Evolutionary conservation across 2,888 invertebrate species (phyloP).

Genomic region (Ellobium chinense): DNA sequence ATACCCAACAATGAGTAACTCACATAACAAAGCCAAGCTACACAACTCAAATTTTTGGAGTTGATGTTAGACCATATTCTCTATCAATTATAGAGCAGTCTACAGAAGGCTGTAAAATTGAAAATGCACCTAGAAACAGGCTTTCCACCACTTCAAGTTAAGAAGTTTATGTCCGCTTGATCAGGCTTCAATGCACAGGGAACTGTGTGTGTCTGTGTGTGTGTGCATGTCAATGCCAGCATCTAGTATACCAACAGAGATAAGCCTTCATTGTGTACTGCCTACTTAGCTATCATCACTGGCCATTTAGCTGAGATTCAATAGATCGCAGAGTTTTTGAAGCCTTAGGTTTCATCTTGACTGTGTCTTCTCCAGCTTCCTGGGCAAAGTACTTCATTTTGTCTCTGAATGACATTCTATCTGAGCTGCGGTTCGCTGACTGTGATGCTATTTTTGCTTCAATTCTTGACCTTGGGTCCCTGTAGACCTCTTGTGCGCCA

Average conservation of each 20-base stretch:
- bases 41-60: too few relatives aligned
- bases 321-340: slow-evolving; percentile 88
- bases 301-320: slow-evolving; percentile 74
- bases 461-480: slow-evolving; percentile 94
- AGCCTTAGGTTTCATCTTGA: slow-evolving; percentile 96
- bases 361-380: slow-evolving; percentile 96
- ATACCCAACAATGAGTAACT: too few relatives aligned
- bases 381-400: slow-evolving; percentile 99
- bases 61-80: too few relatives aligned
- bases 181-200: not conserved
- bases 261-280: not conserved
- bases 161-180: too few relatives aligned
- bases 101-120: too few relatives aligned
- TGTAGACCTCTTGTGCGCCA: slow-evolving; percentile 98
- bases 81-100: too few relatives aligned
- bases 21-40: too few relatives aligned
- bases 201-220: not conserved
- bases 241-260: too few relatives aligned
- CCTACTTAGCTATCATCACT: slow-evolving; percentile 46
- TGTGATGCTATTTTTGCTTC: slow-evolving; percentile 84
- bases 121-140: too few relatives aligned
- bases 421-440: slow-evolving; percentile 76
- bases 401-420: slow-evolving; percentile 97
- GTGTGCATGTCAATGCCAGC: too few relatives aligned
- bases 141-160: too few relatives aligned